Conservation (phyloP, 2,113 vertebrate genomes). For the Dicerorhinus sumatrensis region DNA sequence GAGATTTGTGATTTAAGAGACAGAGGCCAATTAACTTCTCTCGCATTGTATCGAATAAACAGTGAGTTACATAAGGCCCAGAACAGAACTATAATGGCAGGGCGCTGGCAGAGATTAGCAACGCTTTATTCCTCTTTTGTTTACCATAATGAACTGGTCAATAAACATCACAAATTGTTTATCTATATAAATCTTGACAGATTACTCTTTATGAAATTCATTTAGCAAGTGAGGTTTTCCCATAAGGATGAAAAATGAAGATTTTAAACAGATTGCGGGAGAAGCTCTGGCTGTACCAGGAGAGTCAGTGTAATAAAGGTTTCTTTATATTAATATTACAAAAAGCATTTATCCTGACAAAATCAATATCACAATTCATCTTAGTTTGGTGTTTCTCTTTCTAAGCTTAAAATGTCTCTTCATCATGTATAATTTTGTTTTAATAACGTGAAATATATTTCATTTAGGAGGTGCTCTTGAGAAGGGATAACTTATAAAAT, state of each 20-base stretch:
- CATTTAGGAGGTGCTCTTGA: conserved; percentile 74
- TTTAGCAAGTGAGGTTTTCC: conserved; percentile 90
- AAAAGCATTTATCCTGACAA: conserved; percentile 92
- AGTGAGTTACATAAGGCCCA: neutral
- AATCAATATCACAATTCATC: conserved; percentile 94
- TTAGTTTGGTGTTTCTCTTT: conserved; percentile 86
- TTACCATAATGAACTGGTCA: conserved; percentile 89
- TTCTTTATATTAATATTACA: conserved; percentile 95
- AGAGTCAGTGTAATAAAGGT: conserved; percentile 93
- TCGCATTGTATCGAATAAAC: neutral
- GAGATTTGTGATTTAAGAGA: conserved; percentile 55
- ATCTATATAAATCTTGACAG: conserved; percentile 91
- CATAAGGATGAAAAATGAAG: conserved; percentile 92
- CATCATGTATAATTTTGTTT: conserved; percentile 86
- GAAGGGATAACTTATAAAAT: conserved; percentile 67
- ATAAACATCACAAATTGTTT: conserved; percentile 92
- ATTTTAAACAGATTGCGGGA: conserved; percentile 93
- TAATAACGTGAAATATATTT: conserved; percentile 83
- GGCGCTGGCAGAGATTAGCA: conserved; percentile 11
- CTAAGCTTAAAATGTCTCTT: conserved; percentile 85
- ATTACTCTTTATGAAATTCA: conserved; percentile 92
- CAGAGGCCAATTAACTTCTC: conserved; percentile 4
- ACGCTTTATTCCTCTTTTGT: conserved; percentile 82
- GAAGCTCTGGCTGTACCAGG: conserved; percentile 88
- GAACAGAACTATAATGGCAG: neutral